A percentile compares a stretch with the other conserved stretches of the same genome.
These are phyloP conservation scores for Orbicella faveolata DNA, from an alignment of 64 coral and sea anemone species.

Conservation along the genomic window DNA sequence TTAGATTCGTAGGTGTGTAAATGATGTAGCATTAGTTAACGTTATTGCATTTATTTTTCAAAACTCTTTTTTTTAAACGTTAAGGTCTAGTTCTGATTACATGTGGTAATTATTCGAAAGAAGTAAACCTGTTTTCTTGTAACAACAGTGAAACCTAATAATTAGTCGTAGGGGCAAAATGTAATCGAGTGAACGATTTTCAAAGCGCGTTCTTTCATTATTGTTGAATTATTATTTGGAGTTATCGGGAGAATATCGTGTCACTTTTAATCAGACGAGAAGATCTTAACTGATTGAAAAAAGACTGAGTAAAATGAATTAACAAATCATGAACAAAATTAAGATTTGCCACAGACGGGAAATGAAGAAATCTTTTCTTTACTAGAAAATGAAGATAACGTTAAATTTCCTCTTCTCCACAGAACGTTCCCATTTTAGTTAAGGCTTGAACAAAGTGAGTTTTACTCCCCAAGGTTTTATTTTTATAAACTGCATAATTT, in stretches of 20 bases:
- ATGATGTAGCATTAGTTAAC: background rate
- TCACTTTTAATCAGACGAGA: slow-evolving; percentile 16
- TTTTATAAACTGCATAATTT: slow-evolving; percentile 16
- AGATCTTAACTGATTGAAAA: slow-evolving; percentile 30
- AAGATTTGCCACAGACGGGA: background rate
- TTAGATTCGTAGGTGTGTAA: background rate
- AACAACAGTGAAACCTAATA: background rate
- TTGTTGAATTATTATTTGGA: background rate
- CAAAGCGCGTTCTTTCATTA: background rate
- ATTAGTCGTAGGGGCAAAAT: background rate
- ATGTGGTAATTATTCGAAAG: background rate
- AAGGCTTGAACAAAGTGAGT: background rate
- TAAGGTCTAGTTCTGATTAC: background rate
- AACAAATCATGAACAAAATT: slow-evolving; percentile 17
- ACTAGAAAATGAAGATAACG: background rate
- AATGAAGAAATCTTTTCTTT: slow-evolving; percentile 1
- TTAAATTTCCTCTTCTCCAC: slow-evolving; percentile 30
- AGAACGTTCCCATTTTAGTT: background rate
- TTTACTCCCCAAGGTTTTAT: slow-evolving; percentile 23
- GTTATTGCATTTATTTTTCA: background rate
- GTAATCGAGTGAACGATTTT: background rate
- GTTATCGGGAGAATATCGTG: background rate
- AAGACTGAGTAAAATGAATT: slow-evolving; percentile 28
- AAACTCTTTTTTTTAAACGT: background rate
- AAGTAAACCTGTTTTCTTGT: background rate